Evolutionary conservation across 2,888 invertebrate genomes (phyloP), one percentile per base, ranked within the genome.

Genomic region (Maniola hyperantus): DNA sequence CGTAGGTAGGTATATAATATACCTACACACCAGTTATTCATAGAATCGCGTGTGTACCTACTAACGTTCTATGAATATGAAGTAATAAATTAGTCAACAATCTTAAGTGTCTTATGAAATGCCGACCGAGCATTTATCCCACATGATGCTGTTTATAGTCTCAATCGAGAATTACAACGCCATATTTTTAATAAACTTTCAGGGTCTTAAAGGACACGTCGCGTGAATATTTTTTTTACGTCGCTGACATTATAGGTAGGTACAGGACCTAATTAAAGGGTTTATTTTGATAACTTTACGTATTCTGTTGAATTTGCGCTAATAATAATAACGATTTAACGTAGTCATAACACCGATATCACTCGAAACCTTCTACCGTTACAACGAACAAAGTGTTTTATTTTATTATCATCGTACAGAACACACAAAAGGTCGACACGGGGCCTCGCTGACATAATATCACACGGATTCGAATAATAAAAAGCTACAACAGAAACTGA

Each of bases 391-490:
- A 85, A 81, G 80, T 79, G 79, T 84, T 84, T 82, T 83, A 81
- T 84, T 82, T 82, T 78, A 82, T 83, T 80, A 81, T 77, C 77
- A 76, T 71, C 65, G 71, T 73, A 81, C 77, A 80, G 79, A 79
- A 79, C 77, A 76, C 74, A 79, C 77, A 79, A 79, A 75, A 79
- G 77, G 78, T 78, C 79, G 77, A 76, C 74, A 77, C 74, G 75
- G 76, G 77, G 74, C 79, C 77, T 76, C 77, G 68, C 85, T 89
- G 89, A 88, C 90, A 89, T 88, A 88, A 90, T 89, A 90, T 87
- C 83, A 82, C 79, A 81, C 78, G 78, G 78, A 83, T 81, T 78
- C 78, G 72, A 84, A 85, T 79, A 80, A 80, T 76, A 80, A 86
- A 79, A 83, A 83, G 77, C 72, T 75, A 79, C 72, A 76, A 72